Evolutionary conservation across 2,113 vertebrate species (phyloP), one percentile per base, ranked within the genome.

Genomic region (Pomatostomus ruficeps): DNA sequence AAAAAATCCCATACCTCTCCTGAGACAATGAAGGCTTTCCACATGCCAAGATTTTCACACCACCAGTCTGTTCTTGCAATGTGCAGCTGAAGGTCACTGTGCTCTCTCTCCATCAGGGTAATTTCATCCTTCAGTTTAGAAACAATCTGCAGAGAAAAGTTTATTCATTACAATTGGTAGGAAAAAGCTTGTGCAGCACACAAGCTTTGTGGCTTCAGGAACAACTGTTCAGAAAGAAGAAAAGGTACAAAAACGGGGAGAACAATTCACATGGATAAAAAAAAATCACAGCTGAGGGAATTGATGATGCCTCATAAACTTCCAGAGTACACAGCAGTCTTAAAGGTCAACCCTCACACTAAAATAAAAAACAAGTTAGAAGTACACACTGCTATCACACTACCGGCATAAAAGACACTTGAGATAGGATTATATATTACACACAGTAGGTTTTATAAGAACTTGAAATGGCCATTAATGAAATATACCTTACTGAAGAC

Each of bases 121-220:
- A 99, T 99, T 97, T 99, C 99, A 78, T 99, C 99, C 93, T 99
- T 99, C 96, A 99, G 96, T 96, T 99, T 99, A 74, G 98, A 98
- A 91, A 99, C 98, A 89, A 99, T 99, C 99, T 99, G 87, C 18
- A 54, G 67, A 26, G 61, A 46, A 72, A 66, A 92, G 78, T 85
- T 91, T 36, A 95, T 33, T 35, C 24, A 48, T 91, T 68, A 84
- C 10, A 40, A 19, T 1, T 18, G 20, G 22, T 40, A 83, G 42
- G 31, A 38, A 85, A 83, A 85, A 70, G 6, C 33, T 54, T 26
- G 19, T 38, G 49, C 49, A 86, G 54, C 24, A 12, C 2, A 8
- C 10, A 40, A 45, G 20, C 31, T 48, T 25, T 28, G 10, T 18
- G 18, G 35, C 66, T 84, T 81, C 46, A 62, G 42, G 54, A 38